Evolutionary conservation across 2,113 vertebrate species (phyloP).

Genomic region (Cercocebus atys): DNA sequence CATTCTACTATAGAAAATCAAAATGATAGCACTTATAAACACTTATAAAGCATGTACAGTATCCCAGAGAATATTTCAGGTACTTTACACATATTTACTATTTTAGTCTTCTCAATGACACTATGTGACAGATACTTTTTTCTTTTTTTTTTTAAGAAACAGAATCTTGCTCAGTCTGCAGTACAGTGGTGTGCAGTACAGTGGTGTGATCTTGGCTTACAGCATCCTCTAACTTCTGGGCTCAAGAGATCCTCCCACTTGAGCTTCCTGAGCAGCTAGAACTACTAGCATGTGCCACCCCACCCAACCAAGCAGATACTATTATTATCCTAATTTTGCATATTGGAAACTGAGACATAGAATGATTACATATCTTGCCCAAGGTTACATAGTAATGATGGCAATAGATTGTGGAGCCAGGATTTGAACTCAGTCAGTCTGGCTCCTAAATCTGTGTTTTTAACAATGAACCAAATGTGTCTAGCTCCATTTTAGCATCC

Average conservation of each 20-base stretch:
- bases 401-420: neutral
- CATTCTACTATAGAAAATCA: neutral
- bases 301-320: neutral
- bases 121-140: neutral
- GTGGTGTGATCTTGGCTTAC: too few relatives aligned
- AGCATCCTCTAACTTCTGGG: too few relatives aligned
- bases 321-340: conserved; percentile 4
- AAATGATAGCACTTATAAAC: neutral
- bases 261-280: too few relatives aligned
- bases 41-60: neutral
- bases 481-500: neutral
- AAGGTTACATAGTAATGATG: neutral
- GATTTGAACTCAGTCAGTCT: conserved; percentile 6
- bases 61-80: neutral
- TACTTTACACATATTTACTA: neutral
- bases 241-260: too few relatives aligned
- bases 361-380: neutral
- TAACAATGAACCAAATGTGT: neutral
- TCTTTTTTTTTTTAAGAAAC: too few relatives aligned
- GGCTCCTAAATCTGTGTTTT: neutral
- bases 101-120: conserved; percentile 18
- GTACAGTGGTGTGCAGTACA: too few relatives aligned
- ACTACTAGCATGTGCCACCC: too few relatives aligned
- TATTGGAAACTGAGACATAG: neutral
- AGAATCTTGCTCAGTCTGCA: too few relatives aligned